phyloP scores from a whole-genome alignment of 2,797 vertebrate species.

The Todus mexicanus region DNA sequence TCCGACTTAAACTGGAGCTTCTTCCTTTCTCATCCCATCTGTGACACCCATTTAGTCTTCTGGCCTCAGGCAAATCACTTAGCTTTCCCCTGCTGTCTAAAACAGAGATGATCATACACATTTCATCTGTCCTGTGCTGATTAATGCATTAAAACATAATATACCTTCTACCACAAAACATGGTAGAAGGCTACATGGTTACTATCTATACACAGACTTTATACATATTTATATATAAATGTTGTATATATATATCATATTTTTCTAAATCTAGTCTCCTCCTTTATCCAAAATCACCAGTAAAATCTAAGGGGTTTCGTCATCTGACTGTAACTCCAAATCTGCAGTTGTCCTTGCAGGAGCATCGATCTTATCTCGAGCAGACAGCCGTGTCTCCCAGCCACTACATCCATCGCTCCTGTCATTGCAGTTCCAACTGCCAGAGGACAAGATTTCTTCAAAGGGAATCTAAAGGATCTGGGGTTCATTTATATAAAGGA shows the following conservation, averaged over 20 bases:
- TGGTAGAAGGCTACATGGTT: background rate
- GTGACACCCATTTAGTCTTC: background rate
- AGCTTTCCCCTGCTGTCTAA: background rate
- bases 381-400: slow-evolving; percentile 56
- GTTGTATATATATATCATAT: background rate
- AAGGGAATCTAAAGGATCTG: slow-evolving; percentile 53
- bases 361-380: slow-evolving; percentile 38
- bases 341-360: slow-evolving; percentile 46
- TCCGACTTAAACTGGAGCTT: background rate
- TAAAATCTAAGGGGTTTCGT: slow-evolving; percentile 17
- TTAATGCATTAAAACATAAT: background rate
- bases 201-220: background rate
- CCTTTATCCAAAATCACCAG: background rate
- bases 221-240: background rate
- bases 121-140: background rate
- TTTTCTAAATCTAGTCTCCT: background rate
- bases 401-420: slow-evolving; percentile 41
- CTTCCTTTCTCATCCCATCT: background rate
- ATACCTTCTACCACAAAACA: background rate
- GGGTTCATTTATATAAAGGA: slow-evolving; percentile 34
- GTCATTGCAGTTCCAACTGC: slow-evolving; percentile 33
- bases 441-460: slow-evolving; percentile 63
- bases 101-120: background rate
- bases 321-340: background rate
- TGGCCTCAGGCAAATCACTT: background rate